Conservation (phyloP, 2,888 invertebrate genomes). For the Meandrusa payeni region DNA sequence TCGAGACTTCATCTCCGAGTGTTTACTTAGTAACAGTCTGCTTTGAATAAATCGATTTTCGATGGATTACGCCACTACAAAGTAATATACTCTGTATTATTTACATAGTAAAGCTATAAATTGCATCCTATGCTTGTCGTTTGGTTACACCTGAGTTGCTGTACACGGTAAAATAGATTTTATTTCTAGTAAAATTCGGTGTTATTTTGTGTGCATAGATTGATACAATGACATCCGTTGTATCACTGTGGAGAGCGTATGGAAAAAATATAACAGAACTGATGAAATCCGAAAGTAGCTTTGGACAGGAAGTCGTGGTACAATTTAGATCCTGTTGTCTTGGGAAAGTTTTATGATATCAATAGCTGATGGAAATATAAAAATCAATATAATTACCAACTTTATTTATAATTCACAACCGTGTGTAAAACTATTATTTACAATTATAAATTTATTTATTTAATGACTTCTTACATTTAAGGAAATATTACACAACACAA, state of each 20-base stretch:
- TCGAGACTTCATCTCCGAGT: conserved; percentile 64
- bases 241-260: conserved; percentile 43
- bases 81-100: conserved; percentile 37
- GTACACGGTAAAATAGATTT: conserved; percentile 37
- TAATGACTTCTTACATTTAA: no score
- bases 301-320: conserved; percentile 44
- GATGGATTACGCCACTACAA: conserved; percentile 34
- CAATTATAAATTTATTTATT: no score
- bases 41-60: conserved; percentile 69
- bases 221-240: conserved; percentile 45
- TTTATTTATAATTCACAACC: no score
- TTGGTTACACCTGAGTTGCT: conserved; percentile 29
- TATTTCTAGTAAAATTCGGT: conserved; percentile 35
- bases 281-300: conserved; percentile 36
- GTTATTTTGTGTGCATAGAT: conserved; percentile 34
- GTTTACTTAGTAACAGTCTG: conserved; percentile 76
- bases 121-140: conserved; percentile 21
- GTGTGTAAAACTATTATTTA: no score
- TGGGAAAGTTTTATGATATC: conserved; percentile 29
- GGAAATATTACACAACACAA: no score
- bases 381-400: no score
- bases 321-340: conserved; percentile 41
- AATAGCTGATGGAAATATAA: no score
- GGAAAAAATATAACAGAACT: conserved; percentile 40
- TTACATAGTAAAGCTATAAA: conserved; percentile 16